A percentile compares a stretch with the other conserved stretches of the same genome.
Evolutionary conservation across 2,888 invertebrate species (phyloP).

Genomic region (Drosophila diplacantha): DNA sequence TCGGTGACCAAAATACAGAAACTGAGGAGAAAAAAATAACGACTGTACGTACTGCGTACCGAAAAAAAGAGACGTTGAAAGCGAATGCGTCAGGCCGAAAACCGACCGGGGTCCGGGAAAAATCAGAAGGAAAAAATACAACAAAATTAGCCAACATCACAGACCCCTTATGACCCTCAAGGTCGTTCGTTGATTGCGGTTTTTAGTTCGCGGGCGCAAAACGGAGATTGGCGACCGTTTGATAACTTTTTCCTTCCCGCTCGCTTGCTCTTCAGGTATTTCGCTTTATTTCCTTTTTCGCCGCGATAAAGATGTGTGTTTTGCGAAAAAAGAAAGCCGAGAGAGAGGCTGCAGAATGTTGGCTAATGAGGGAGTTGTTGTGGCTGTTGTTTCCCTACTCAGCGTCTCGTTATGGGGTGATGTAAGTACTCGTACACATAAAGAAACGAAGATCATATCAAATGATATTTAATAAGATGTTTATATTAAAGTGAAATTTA

Average conservation of each 20-base stretch:
- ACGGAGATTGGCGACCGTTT: slow-evolving; percentile 55
- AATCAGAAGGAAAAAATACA: slow-evolving; percentile 8
- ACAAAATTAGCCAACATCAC: slow-evolving; percentile 23
- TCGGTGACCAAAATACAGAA: slow-evolving; percentile 31
- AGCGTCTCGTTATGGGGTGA: slow-evolving; percentile 20
- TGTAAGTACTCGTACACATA: slow-evolving; percentile 33
- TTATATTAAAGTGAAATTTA: background rate
- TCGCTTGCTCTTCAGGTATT: slow-evolving; percentile 49
- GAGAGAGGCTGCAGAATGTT: slow-evolving; percentile 46
- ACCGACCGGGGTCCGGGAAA: slow-evolving; percentile 54
- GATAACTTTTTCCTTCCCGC: slow-evolving; percentile 53
- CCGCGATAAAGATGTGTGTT: slow-evolving; percentile 46
- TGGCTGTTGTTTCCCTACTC: background rate
- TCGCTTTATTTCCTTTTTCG: slow-evolving; percentile 68
- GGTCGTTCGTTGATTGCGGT: slow-evolving; percentile 71
- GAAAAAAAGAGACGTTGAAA: slow-evolving; percentile 18
- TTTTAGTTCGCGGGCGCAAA: slow-evolving; percentile 47
- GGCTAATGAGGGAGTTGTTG: slow-evolving; percentile 51
- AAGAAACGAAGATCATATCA: background rate
- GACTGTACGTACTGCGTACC: slow-evolving; percentile 12
- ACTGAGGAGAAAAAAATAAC: slow-evolving; percentile 6
- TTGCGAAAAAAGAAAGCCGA: slow-evolving; percentile 34
- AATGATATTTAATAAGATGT: background rate
- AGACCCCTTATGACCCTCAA: slow-evolving; percentile 55
- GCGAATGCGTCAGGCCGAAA: slow-evolving; percentile 59